Evolutionary conservation across 2,113 vertebrate genomes (phyloP).

Genomic region (Larimichthys crocea): DNA sequence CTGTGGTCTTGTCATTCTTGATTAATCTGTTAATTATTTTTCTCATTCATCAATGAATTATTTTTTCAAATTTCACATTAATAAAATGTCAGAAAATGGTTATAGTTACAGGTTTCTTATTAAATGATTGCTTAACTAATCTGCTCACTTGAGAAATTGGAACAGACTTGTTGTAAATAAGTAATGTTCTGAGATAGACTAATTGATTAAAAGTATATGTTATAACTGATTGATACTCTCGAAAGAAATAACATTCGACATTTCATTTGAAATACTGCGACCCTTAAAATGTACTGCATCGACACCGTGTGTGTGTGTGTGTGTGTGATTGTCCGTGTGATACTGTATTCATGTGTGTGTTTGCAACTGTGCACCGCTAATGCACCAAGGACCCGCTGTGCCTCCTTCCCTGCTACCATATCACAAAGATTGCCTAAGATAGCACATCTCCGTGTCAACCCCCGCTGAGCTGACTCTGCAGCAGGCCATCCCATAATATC

Average conservation of each 20-base stretch:
- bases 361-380: conserved; percentile 26
- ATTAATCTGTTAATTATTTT: neutral
- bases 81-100: no score
- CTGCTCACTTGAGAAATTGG: no score
- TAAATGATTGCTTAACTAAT: no score
- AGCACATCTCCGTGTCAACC: conserved; percentile 65
- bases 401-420: conserved; percentile 40
- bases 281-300: neutral
- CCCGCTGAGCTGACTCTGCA: conserved; percentile 72
- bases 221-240: neutral
- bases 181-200: neutral
- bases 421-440: conserved; percentile 62
- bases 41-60: neutral
- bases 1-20: neutral
- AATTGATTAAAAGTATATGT: neutral
- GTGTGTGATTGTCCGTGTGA: neutral
- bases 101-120: no score
- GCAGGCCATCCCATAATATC: conserved; percentile 70
- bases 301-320: neutral
- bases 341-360: conserved; percentile 1
- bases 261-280: conserved; percentile 17
- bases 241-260: neutral
- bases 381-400: conserved; percentile 45
- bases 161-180: neutral
- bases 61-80: neutral